Evolutionary conservation across 2,888 invertebrate species (phyloP), one percentile per base, ranked within the genome.

Genomic region (Tiphia femorata): DNA sequence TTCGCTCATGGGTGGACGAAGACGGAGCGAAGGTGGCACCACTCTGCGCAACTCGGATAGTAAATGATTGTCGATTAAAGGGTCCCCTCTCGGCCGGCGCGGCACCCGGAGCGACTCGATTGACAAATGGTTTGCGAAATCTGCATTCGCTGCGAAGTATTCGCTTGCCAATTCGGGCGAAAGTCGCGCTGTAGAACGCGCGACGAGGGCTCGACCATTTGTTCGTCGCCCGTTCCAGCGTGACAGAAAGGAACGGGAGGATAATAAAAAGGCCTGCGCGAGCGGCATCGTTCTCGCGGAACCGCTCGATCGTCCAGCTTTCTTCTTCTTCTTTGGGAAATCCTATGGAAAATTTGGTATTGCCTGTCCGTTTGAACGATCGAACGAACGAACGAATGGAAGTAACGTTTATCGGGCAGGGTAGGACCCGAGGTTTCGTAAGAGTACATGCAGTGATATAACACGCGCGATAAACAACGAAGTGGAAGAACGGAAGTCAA

Each of bases 51-150:
- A 61, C 46, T n/a, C 58, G 56, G 71, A 65, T 67, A 66, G 76
- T 68, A 78, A 79, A 80, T 79, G 78, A 79, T 79, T 69, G 79
- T 75, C 80, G 78, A 80, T 80, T 80, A 79, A 80, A 79, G 77
- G 73, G 71, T 72, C 76, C 70, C 71, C 55, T 27, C 30, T 27
- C 20, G 47, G 54, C 51, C 42, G 51, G 59, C 43, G 17, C 27
- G 47, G 40, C 52, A 14, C 10, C 38, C 38, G 14, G 58, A 38
- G 27, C 48, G 54, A 49, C 57, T 71, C 64, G 75, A 78, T 79
- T 79, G 80, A 80, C 78, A 79, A 80, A 80, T 80, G 76, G 75
- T 69, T 73, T 64, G 70, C 72, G 74, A 76, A 73, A 79, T 79
- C 81, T 79, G 77, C 78, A 78, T 79, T 75, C 70, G 70, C 60